Base-by-base conservation (phyloP, 2,113 vertebrate species). In the Ammodytes dubius region DNA sequence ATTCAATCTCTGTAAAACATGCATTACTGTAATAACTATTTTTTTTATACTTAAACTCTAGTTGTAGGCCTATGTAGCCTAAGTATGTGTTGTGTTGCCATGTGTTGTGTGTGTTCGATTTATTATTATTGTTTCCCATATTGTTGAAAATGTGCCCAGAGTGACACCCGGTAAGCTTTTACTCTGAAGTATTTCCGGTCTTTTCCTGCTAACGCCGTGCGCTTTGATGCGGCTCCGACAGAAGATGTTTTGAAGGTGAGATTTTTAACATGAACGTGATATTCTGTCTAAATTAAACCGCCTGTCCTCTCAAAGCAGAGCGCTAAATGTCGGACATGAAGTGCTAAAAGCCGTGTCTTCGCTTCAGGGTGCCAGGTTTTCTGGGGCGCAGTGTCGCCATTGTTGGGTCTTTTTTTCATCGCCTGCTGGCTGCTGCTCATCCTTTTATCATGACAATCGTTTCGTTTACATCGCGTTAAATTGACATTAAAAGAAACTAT, bases 181-280 rank as follows among this genome's bases (percentile, higher is more conserved):
- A 82, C 46, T 65, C n/a, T 37, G 59, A 45, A 70, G 42, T 35
- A 50, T 54, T 65, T 83, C 68, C 67, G 43, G 52, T 71, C 2
- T 15, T 1, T 2, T 2, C 40, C 4, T 8, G 12, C 45, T 79
- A 7, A 37, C 2, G 43, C 1, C 9, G 40, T 8, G 1, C 3
- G 43, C 2, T 19, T 76, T 76, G 40, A 75, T 17, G 68, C 14
- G 3, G 9, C 40, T 40, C 14, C 6, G 6, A 5, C 43, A n/a
- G 6, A 43, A 13, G 53, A 14, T 76, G 9, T 61, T 71, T 53
- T 37, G 64, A 27, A 61, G 19, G 42, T 40, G 56, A 37, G 14
- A 45, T n/a, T 78, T 78, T 11, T 17, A 9, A 63, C 3, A 6
- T 7, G 2, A 27, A 5, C 9, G 39, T 6, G 6, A 27, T 45